Base-by-base conservation (phyloP, 2,797 vertebrate genomes). In the Melopsittacus undulatus region DNA sequence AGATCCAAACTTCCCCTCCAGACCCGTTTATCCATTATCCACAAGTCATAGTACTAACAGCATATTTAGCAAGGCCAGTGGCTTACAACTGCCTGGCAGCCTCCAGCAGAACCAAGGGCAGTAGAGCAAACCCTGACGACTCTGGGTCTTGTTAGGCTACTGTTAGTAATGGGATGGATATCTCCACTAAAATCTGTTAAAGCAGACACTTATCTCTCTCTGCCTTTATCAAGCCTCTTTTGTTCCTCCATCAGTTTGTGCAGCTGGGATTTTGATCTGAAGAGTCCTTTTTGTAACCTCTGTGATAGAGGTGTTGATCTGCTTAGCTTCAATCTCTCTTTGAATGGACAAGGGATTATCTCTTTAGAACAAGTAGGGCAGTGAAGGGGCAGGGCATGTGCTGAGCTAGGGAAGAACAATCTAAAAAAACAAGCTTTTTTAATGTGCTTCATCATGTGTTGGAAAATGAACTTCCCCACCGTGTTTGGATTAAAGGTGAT, bases 311-410 rank as follows among this genome's bases (percentile, higher is more conserved):
- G 94, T 91, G 97, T 98, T 98, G 98, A 99, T 98, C 98, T 98
- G 97, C 98, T 99, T 98, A 99, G 97, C 97, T 97, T 98, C 98
- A 98, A 98, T 98, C 98, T 98, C 98, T 83, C 96, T 97, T 97
- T 96, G 97, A 97, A 98, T 89, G 72, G 82, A 95, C 95, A 95
- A 94, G 94, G 96, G 97, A 93, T 99, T 99, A 99, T 99, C 98
- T 98, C 97, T 98, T 98, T 97, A 98, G 95, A 95, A 95, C 97
- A 97, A 98, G 97, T 97, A 98, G 98, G 98, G 96, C 96, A 97
- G 92, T 68, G 49, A 95, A 94, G 66, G 57, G 76, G 36, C 30
- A 14, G 59, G 46, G 38, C 30, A 15, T 83, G 46, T 26, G 43
- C 79, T 61, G 32, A 91, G 63, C 36, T 49, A 48, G 43, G 48